phyloP scores from a whole-genome alignment of 2,113 vertebrate genomes.

The Pao palembangensis region DNA sequence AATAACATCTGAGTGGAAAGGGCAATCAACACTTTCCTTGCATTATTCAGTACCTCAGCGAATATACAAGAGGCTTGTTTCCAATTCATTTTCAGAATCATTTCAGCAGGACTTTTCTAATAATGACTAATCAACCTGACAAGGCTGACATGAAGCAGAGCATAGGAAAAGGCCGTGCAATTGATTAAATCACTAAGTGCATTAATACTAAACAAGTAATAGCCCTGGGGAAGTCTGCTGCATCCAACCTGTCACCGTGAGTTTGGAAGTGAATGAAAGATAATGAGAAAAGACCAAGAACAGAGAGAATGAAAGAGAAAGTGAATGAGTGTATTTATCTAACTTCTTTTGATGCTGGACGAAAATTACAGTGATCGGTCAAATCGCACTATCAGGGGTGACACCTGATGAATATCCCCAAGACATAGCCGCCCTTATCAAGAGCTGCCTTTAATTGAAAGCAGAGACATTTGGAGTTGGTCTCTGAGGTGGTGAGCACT shows the following conservation, averaged over 20 bases:
- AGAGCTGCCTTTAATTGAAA: conserved; percentile 71
- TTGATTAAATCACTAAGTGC: conserved; percentile 59
- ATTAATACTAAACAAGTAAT: conserved; percentile 60
- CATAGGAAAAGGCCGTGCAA: conserved; percentile 38
- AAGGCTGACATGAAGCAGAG: conserved; percentile 25
- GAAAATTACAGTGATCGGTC: conserved; percentile 64
- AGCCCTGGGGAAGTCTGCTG: conserved; percentile 35
- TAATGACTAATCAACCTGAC: conserved; percentile 61
- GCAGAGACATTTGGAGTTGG: conserved; percentile 64
- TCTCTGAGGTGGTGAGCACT: conserved; percentile 39
- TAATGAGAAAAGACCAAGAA: conserved; percentile 17
- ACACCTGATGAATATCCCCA: conserved; percentile 70
- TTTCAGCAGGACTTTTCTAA: conserved; percentile 44
- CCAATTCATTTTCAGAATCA: conserved; percentile 36
- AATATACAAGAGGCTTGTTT: conserved; percentile 34
- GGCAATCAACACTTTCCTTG: conserved; percentile 29
- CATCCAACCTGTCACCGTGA: conserved; percentile 19
- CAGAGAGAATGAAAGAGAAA: conserved; percentile 16
- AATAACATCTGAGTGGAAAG: conserved; percentile 33
- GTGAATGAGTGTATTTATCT: conserved; percentile 33
- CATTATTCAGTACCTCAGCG: conserved; percentile 39
- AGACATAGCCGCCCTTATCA: conserved; percentile 68
- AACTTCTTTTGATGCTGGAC: conserved; percentile 17
- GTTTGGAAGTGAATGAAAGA: conserved; percentile 11
- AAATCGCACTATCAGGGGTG: conserved; percentile 50